These are phyloP conservation scores for Morinoia aosen DNA, from an alignment of 2,888 invertebrate genomes.

Conservation along the genomic window DNA sequence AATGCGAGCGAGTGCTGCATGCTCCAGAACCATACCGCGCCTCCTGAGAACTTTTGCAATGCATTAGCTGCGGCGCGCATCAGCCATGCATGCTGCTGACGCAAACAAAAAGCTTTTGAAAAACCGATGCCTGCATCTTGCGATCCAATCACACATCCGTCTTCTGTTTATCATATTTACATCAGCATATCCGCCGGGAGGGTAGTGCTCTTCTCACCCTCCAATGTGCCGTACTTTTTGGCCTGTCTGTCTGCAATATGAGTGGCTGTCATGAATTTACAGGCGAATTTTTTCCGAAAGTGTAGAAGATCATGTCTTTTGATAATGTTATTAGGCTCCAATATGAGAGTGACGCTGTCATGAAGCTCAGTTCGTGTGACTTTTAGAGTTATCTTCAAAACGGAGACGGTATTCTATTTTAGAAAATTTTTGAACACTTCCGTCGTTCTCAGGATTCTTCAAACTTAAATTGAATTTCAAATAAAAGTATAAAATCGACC, in stretches of 20 bases:
- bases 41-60: neutral
- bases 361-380: neutral
- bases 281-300: neutral
- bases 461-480: too few species aligned
- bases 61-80: neutral
- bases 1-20: neutral
- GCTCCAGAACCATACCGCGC: neutral
- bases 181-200: neutral
- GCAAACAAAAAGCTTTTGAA: neutral
- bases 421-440: too few species aligned
- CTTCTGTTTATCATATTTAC: conserved; percentile 23
- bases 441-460: too few species aligned
- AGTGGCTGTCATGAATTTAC: neutral
- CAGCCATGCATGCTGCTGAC: neutral
- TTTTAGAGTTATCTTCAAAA: neutral
- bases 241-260: neutral
- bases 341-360: neutral
- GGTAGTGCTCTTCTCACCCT: too few species aligned
- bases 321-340: neutral
- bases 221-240: neutral
- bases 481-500: too few species aligned
- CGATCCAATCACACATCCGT: neutral
- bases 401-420: too few species aligned
- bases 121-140: neutral
- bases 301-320: neutral